Evolutionary conservation across 2,888 invertebrate genomes (phyloP).

Genomic region (Morinoia aosen): DNA sequence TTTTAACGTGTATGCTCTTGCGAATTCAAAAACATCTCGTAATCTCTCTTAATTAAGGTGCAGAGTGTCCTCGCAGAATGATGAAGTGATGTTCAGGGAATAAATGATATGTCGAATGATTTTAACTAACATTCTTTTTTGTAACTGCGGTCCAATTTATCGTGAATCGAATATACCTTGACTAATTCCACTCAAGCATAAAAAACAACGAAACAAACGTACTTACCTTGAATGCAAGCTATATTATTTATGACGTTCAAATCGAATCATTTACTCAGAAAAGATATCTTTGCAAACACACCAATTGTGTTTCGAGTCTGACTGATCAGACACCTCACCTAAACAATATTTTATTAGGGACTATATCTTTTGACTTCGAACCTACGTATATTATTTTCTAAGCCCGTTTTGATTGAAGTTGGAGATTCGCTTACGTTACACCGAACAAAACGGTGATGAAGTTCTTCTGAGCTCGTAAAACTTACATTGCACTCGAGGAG

Average conservation of each 20-base stretch:
- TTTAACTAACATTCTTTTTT: background rate
- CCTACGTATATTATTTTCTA: background rate
- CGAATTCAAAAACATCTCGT: background rate
- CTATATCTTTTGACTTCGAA: background rate
- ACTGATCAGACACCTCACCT: background rate
- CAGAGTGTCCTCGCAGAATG: background rate
- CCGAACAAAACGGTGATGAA: background rate
- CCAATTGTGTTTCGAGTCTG: background rate
- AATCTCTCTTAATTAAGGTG: background rate
- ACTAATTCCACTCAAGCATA: background rate
- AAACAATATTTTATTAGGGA: background rate
- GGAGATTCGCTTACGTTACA: background rate
- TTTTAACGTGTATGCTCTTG: background rate
- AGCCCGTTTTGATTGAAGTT: background rate
- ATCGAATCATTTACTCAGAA: background rate
- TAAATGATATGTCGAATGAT: background rate
- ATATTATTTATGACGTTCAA: background rate
- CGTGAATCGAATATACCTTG: background rate
- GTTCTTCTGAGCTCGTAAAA: background rate
- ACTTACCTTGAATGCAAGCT: background rate
- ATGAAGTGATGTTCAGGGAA: background rate
- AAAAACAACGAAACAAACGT: background rate
- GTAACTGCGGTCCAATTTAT: background rate
- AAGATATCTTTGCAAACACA: background rate
- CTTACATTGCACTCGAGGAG: background rate